Conservation (phyloP, 92 coral and sea anemone genomes). For the Palythoa grandiflora region DNA sequence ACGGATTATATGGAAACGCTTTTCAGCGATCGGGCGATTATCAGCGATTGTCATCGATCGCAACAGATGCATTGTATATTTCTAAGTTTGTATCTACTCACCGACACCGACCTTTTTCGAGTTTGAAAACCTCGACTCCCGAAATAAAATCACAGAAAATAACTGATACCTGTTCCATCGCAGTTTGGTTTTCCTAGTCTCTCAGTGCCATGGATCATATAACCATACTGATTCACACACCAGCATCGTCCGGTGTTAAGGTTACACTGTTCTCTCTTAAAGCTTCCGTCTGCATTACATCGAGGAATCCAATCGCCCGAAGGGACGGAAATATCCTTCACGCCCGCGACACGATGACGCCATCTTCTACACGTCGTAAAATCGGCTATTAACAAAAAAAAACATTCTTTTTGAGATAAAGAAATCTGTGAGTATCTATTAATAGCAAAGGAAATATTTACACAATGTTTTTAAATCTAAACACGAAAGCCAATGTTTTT, state of each 20-base stretch:
- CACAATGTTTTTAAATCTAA: neutral
- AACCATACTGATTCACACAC: constrained; percentile 59
- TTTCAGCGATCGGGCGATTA: too few species aligned
- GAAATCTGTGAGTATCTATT: neutral
- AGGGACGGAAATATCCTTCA: constrained; percentile 16
- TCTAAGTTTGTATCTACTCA: too few species aligned
- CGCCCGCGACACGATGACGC: constrained; percentile 22
- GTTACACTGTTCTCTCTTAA: constrained; percentile 72
- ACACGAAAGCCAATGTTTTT: too few species aligned
- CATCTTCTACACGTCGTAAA: constrained; percentile 39
- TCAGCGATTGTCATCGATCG: too few species aligned
- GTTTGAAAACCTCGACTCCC: neutral
- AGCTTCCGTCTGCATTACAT: constrained; percentile 76
- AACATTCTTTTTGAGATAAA: neutral
- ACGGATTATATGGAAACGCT: too few species aligned
- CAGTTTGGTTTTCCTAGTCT: constrained; percentile 54
- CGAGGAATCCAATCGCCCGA: constrained; percentile 77
- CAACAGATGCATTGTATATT: too few species aligned
- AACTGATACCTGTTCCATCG: constrained; percentile 37
- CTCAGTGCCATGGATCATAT: constrained; percentile 52
- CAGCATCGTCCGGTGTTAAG: constrained; percentile 79
- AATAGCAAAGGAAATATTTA: neutral
- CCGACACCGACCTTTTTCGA: neutral
- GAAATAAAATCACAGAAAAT: neutral
- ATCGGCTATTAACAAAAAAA: neutral